These are phyloP conservation scores for Sebastes paucispinis DNA, from an alignment of 2,797 vertebrate genomes.

Conservation along the genomic window DNA sequence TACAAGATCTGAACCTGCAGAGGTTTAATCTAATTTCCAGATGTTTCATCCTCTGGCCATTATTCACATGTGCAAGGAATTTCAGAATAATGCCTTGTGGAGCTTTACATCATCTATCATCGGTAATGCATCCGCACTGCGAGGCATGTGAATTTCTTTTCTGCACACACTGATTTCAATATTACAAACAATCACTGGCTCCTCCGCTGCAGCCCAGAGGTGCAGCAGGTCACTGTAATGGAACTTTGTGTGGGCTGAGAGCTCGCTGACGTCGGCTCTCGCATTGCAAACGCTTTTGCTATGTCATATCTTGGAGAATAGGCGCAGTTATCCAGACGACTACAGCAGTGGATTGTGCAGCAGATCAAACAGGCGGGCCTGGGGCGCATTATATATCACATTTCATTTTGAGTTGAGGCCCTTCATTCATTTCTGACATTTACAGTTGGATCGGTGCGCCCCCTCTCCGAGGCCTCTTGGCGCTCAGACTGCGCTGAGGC, in stretches of 20 bases:
- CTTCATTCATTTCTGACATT: slow-evolving; percentile 88
- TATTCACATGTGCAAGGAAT: slow-evolving; percentile 53
- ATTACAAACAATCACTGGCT: slow-evolving; percentile 58
- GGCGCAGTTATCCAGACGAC: slow-evolving; percentile 67
- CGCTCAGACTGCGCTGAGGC: slow-evolving; percentile 73
- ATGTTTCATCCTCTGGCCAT: slow-evolving; percentile 66
- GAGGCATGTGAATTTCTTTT: slow-evolving; percentile 40
- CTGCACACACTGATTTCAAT: slow-evolving; percentile 34
- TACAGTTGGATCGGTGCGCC: slow-evolving; percentile 77
- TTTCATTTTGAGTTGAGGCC: slow-evolving; percentile 82
- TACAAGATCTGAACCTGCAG: slow-evolving; percentile 55
- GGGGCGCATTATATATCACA: slow-evolving; percentile 75
- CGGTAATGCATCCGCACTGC: slow-evolving; percentile 31
- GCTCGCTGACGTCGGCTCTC: slow-evolving; percentile 59
- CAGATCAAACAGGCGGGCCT: slow-evolving; percentile 78
- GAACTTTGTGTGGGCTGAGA: slow-evolving; percentile 77
- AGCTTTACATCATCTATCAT: slow-evolving; percentile 59
- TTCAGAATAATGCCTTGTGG: slow-evolving; percentile 59
- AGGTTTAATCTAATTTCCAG: slow-evolving; percentile 60
- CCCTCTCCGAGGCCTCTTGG: slow-evolving; percentile 80
- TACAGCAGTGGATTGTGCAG: slow-evolving; percentile 68
- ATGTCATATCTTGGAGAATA: slow-evolving; percentile 72
- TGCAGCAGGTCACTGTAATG: slow-evolving; percentile 69
- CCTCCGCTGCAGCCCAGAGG: slow-evolving; percentile 54
- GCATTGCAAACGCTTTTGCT: slow-evolving; percentile 69